Percentiles rank a stretch among this genome's conserved stretches.
Evolutionary conservation across 2,888 invertebrate species (phyloP).

Genomic region (Linnaemya vulpina): DNA sequence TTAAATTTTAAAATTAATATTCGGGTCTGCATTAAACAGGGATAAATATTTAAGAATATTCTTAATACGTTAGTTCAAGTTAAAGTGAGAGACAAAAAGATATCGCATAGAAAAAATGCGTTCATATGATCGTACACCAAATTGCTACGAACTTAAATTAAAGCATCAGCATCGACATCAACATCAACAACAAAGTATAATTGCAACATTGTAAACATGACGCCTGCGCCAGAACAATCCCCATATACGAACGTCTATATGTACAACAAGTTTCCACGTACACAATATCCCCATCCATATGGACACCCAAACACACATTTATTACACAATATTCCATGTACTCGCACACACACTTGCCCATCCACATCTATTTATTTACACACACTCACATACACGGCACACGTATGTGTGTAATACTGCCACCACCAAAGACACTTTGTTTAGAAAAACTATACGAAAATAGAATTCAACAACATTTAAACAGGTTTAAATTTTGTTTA

Average conservation of each 20-base stretch:
- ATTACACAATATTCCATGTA: slow-evolving; percentile 15
- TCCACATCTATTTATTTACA: not conserved
- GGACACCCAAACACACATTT: not conserved
- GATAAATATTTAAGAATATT: slow-evolving; percentile 7
- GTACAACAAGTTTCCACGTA: not conserved
- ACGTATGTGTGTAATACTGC: not conserved
- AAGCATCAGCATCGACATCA: slow-evolving; percentile 29
- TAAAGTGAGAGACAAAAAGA: not conserved
- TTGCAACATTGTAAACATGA: slow-evolving; percentile 46
- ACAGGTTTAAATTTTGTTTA: slow-evolving; percentile 50
- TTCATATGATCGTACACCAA: slow-evolving; percentile 46
- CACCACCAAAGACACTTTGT: not conserved
- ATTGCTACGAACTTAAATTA: slow-evolving; percentile 43
- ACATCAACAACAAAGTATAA: slow-evolving; percentile 16
- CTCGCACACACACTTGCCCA: slow-evolving; percentile 13
- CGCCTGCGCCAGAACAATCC: slow-evolving; percentile 59
- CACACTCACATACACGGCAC: not conserved
- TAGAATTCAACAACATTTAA: slow-evolving; percentile 57
- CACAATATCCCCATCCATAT: slow-evolving; percentile 10
- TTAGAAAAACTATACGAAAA: slow-evolving; percentile 44
- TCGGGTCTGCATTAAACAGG: slow-evolving; percentile 37
- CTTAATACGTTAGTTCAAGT: slow-evolving; percentile 16
- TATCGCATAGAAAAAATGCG: not conserved
- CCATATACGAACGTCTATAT: slow-evolving; percentile 17
- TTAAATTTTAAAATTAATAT: slow-evolving; percentile 14